Evolutionary conservation across 2,113 vertebrate species (phyloP).

Genomic region (Sceloporus undulatus): DNA sequence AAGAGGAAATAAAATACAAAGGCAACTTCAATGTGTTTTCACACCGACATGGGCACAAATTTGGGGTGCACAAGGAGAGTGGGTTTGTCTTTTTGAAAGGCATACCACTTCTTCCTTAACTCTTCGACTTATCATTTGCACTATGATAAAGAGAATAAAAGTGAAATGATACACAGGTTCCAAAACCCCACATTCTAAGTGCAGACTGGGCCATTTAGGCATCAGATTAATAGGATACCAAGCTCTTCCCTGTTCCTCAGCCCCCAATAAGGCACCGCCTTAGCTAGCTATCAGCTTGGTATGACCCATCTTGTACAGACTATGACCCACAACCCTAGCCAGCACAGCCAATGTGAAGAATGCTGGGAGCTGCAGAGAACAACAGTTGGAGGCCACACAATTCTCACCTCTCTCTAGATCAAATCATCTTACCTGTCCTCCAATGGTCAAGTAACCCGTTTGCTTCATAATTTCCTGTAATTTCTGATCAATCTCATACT

Average conservation of each 20-base stretch:
- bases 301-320: neutral
- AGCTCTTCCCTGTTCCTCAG: neutral
- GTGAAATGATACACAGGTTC: neutral
- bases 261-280: neutral
- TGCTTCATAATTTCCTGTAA: conserved; percentile 97
- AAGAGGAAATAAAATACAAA: neutral
- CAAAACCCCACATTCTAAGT: neutral
- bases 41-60: neutral
- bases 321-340: too few relatives aligned
- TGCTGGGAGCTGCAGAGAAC: too few relatives aligned
- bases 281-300: neutral
- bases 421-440: conserved; percentile 86
- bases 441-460: conserved; percentile 93
- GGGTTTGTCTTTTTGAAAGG: neutral
- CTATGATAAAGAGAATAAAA: neutral
- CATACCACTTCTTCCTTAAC: neutral
- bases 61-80: neutral
- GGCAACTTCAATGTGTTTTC: neutral
- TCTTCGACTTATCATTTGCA: neutral
- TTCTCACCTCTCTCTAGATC: neutral
- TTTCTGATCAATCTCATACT: conserved; percentile 97
- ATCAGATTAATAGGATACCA: neutral
- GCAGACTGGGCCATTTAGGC: neutral
- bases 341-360: too few relatives aligned
- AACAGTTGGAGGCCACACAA: too few relatives aligned